These are phyloP conservation scores for Eupelmus urozonus DNA, from an alignment of 2,888 invertebrate species.

Conservation along the genomic window DNA sequence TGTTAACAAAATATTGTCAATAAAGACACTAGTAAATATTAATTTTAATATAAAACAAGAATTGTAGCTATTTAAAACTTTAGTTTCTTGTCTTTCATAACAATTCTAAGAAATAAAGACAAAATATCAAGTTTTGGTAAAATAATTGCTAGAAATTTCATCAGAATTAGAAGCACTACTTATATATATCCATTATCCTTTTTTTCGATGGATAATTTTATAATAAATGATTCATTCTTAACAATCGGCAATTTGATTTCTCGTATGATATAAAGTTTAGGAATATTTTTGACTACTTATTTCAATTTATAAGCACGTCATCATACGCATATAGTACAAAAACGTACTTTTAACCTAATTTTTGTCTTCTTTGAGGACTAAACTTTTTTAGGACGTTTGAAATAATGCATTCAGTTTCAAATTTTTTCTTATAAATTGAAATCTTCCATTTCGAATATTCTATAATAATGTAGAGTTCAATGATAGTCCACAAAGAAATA, in stretches of 20 bases:
- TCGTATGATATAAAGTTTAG: conserved; percentile 41
- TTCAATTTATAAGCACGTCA: conserved; percentile 29
- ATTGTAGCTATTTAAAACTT: conserved; percentile 22
- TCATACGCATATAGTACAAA: conserved; percentile 19
- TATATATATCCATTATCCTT: conserved; percentile 21
- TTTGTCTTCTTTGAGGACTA: conserved; percentile 24
- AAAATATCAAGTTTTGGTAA: conserved; percentile 14
- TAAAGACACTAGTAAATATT: conserved; percentile 48
- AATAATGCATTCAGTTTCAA: conserved; percentile 32
- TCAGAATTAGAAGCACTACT: conserved; percentile 23
- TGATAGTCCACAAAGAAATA: conserved; percentile 14
- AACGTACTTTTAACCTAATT: conserved; percentile 14
- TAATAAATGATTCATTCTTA: conserved; percentile 38
- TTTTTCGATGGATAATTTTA: conserved; percentile 14
- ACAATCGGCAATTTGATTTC: conserved; percentile 28
- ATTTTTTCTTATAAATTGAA: conserved; percentile 29
- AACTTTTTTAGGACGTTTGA: conserved; percentile 15
- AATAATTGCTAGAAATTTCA: conserved; percentile 21
- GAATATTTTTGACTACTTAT: conserved; percentile 38
- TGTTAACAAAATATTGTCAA: conserved; percentile 56
- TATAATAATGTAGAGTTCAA: conserved; percentile 27
- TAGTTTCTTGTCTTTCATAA: conserved; percentile 12
- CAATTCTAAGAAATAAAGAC: conserved; percentile 38
- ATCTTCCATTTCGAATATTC: conserved; percentile 16
- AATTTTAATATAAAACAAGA: conserved; percentile 55